A percentile compares a stretch with the other conserved stretches of the same genome.
These are phyloP conservation scores for Phanerotoma sp. DNA, from an alignment of 2,888 invertebrate species.

Conservation along the genomic window DNA sequence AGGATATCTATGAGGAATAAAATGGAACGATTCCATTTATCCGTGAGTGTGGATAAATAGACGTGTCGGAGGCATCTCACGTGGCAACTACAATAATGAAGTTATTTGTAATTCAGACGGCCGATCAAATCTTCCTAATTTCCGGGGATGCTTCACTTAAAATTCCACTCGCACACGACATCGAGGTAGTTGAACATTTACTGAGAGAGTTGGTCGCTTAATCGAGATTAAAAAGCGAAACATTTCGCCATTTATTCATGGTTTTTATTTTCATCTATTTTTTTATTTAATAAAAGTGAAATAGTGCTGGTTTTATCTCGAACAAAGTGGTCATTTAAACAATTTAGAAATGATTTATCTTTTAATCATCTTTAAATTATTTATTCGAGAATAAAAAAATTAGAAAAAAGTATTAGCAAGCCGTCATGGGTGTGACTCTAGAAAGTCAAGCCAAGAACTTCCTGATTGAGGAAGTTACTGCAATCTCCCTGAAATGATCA, in stretches of 20 bases:
- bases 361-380: no score
- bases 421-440: no score
- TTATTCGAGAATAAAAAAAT: no score
- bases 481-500: no score
- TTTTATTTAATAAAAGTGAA: background rate
- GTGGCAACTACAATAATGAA: conserved; percentile 40
- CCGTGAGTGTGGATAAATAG: background rate
- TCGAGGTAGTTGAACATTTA: conserved; percentile 7
- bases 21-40: background rate
- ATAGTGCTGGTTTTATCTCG: no score
- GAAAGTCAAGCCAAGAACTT: no score
- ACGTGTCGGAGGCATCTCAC: background rate
- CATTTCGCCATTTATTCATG: background rate
- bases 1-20: background rate
- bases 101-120: conserved; percentile 48
- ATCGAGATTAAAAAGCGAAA: conserved; percentile 7
- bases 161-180: conserved; percentile 38
- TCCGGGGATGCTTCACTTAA: conserved; percentile 43
- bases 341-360: no score
- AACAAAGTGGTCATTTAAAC: no score
- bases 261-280: background rate
- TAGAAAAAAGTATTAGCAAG: no score
- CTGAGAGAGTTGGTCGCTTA: conserved; percentile 1
- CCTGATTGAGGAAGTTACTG: no score
- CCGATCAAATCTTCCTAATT: conserved; percentile 52